A percentile compares a stretch with the other conserved stretches of the same genome.
Evolutionary conservation across 2,888 invertebrate genomes (phyloP).

Genomic region (Hyalella azteca): DNA sequence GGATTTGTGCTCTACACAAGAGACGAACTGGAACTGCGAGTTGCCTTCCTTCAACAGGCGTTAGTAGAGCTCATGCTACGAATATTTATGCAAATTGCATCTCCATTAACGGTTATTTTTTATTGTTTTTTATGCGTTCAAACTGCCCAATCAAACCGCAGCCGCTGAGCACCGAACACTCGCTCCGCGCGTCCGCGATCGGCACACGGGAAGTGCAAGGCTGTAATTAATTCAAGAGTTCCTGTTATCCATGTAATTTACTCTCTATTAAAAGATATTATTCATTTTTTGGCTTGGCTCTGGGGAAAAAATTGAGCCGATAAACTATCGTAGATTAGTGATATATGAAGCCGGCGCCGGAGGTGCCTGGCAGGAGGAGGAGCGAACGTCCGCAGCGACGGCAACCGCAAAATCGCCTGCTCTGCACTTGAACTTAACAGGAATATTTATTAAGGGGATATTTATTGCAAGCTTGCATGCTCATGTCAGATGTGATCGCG

Average conservation of each 20-base stretch:
- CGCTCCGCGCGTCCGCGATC: conserved; percentile 17
- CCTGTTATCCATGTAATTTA: conserved; percentile 37
- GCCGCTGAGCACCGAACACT: neutral
- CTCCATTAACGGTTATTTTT: conserved; percentile 11
- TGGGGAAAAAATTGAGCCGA: conserved; percentile 15
- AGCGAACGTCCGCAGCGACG: neutral
- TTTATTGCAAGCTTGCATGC: no score
- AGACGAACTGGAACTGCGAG: neutral
- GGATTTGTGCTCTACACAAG: conserved; percentile 25
- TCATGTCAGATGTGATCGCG: no score
- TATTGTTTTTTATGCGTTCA: no score
- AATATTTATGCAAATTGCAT: conserved; percentile 35
- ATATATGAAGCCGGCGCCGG: conserved; percentile 28
- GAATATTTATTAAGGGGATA: no score
- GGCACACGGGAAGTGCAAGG: conserved; percentile 24
- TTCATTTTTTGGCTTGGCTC: conserved; percentile 29
- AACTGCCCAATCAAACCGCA: conserved; percentile 24
- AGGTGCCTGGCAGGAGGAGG: neutral
- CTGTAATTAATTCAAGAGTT: conserved; percentile 36
- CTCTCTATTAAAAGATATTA: conserved; percentile 37
- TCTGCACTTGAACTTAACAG: no score
- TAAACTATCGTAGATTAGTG: conserved; percentile 33
- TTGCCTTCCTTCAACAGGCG: neutral
- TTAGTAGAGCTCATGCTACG: conserved; percentile 25
- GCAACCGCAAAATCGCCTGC: neutral